Percentiles rank a stretch among this genome's conserved stretches.
phyloP scores from a whole-genome alignment of 2,888 invertebrate species.

The Agapetus fuscipes region DNA sequence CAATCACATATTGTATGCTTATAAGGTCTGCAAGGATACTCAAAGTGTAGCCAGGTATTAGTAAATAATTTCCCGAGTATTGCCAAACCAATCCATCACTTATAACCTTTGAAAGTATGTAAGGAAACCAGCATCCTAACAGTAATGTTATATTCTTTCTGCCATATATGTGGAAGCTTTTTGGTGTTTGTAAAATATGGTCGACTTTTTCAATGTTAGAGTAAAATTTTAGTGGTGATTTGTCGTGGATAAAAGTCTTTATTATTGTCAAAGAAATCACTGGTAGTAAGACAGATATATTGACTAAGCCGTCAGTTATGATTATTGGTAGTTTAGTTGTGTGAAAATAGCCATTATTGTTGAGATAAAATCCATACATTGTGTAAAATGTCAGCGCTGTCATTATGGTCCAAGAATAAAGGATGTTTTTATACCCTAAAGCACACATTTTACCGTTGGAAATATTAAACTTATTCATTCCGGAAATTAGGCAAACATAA shows the following conservation, averaged over 20 bases:
- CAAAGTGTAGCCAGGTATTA: neutral
- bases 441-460: no score
- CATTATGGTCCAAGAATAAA: no score
- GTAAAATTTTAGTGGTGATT: no score
- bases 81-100: neutral
- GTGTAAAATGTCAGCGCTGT: no score
- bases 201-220: neutral
- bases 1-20: neutral
- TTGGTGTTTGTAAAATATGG: neutral
- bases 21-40: neutral
- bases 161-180: neutral
- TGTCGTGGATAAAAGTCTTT: no score
- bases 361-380: no score
- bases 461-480: constrained; percentile 8
- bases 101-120: neutral
- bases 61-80: neutral
- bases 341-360: no score
- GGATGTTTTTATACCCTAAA: no score
- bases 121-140: neutral
- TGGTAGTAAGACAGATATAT: no score
- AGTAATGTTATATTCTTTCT: neutral
- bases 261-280: no score
- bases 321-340: no score
- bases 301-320: no score
- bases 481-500: neutral